phyloP scores from a whole-genome alignment of 2,888 invertebrate species.

The Pemphredon lugubris region DNA sequence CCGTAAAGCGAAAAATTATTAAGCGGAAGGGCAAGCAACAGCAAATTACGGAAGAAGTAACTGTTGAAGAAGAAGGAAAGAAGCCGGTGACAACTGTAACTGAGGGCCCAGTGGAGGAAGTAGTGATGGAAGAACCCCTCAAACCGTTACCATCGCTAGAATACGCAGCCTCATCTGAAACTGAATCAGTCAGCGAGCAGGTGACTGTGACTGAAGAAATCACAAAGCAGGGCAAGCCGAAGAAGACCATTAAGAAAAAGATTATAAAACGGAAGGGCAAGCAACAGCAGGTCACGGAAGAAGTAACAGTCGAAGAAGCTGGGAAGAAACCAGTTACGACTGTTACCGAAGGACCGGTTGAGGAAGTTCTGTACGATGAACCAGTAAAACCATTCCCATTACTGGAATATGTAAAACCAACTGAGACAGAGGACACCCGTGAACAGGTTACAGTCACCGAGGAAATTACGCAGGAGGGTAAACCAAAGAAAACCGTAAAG shows the following conservation, averaged over 20 bases:
- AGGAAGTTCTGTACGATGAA: conserved; percentile 54
- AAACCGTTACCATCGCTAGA: conserved; percentile 59
- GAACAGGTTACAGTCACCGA: conserved; percentile 74
- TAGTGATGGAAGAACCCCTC: conserved; percentile 2
- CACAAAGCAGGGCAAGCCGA: conserved; percentile 65
- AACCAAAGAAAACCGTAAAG: conserved; percentile 71
- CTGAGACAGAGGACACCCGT: conserved; percentile 64
- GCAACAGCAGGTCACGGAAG: conserved; percentile 68
- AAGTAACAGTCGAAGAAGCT: conserved; percentile 58
- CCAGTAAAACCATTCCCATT: conserved; percentile 51
- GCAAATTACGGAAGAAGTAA: conserved; percentile 60
- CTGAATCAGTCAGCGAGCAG: conserved; percentile 72
- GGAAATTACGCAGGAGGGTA: conserved; percentile 70
- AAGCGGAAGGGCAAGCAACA: no score
- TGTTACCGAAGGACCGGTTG: conserved; percentile 66
- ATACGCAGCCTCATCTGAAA: conserved; percentile 71
- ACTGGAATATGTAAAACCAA: conserved; percentile 74
- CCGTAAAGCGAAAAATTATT: no score
- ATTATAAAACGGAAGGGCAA: conserved; percentile 71
- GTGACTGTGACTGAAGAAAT: conserved; percentile 73
- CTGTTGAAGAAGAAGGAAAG: conserved; percentile 72
- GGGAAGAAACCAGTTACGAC: conserved; percentile 56
- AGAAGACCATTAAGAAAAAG: conserved; percentile 72
- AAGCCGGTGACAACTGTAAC: conserved; percentile 53
- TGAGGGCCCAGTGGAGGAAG: conserved; percentile 67